Conservation (phyloP, 2,113 vertebrate species). For the Hippopotamus amphibius region DNA sequence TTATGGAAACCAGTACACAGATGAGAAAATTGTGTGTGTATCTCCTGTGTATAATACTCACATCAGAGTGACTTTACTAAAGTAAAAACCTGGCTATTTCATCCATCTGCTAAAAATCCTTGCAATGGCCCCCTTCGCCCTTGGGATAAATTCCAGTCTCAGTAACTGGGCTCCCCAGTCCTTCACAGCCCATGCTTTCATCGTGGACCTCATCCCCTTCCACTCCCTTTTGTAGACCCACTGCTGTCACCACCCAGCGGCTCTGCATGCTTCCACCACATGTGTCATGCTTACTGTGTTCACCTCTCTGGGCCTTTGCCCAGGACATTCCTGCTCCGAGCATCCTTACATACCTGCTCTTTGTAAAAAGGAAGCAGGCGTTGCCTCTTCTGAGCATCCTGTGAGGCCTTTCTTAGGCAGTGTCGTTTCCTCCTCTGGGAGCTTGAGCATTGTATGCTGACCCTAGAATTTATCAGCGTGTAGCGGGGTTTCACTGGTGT, state of each 20-base stretch:
- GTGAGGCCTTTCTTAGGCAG: background rate
- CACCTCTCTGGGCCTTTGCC: background rate
- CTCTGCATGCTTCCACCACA: background rate
- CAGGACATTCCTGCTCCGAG: background rate
- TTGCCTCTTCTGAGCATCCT: background rate
- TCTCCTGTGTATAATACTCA: background rate
- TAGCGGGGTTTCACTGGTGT: background rate
- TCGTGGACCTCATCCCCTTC: background rate
- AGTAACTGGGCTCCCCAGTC: background rate
- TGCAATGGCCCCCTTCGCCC: background rate
- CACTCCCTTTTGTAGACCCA: background rate
- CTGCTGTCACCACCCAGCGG: background rate
- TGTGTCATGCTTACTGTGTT: rapidly evolving
- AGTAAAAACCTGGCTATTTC: background rate
- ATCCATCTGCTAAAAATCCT: conserved; percentile 23
- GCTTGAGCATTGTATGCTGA: background rate
- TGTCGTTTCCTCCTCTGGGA: background rate
- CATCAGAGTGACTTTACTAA: background rate
- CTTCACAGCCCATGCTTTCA: background rate
- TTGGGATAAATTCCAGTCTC: conserved; percentile 2
- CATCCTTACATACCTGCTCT: background rate
- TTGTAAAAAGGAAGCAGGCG: background rate
- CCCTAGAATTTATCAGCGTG: background rate
- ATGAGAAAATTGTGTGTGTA: background rate
- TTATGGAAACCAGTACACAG: background rate